Percentiles rank a stretch among this genome's conserved stretches.
Conservation (phyloP, 2,797 vertebrate species). For the Lepus townsendii region DNA sequence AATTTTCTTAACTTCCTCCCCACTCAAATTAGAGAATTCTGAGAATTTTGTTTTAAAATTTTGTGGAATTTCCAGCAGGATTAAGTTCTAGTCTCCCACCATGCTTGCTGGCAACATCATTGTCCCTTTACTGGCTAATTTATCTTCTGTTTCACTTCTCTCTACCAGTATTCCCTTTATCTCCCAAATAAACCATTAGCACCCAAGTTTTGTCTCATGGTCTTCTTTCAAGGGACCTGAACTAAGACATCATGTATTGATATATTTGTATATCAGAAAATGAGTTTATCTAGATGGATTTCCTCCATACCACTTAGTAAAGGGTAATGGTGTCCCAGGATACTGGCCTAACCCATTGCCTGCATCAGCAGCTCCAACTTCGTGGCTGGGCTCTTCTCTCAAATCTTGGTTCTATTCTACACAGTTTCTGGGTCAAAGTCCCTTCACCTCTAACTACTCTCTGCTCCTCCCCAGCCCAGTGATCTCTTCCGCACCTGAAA, state of each 20-base stretch:
- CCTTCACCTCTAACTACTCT: background rate
- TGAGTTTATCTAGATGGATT: background rate
- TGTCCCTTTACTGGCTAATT: background rate
- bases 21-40: background rate
- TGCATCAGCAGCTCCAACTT: background rate
- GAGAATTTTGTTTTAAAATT: background rate
- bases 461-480: background rate
- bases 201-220: background rate
- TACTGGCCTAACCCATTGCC: background rate
- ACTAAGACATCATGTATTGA: background rate
- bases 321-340: background rate
- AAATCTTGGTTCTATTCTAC: background rate
- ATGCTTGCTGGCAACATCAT: background rate
- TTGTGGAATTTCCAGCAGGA: background rate
- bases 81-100: background rate
- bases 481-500: background rate
- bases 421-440: background rate
- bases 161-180: background rate
- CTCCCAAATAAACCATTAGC: slow-evolving; percentile 11
- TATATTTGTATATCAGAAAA: background rate
- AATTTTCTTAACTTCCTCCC: background rate
- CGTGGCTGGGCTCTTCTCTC: background rate
- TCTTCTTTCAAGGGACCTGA: background rate
- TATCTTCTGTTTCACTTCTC: background rate
- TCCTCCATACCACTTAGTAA: background rate